Percentiles rank a stretch among this genome's conserved stretches.
Conservation (phyloP, 2,888 invertebrate genomes). For the Microplitis deprimator region DNA sequence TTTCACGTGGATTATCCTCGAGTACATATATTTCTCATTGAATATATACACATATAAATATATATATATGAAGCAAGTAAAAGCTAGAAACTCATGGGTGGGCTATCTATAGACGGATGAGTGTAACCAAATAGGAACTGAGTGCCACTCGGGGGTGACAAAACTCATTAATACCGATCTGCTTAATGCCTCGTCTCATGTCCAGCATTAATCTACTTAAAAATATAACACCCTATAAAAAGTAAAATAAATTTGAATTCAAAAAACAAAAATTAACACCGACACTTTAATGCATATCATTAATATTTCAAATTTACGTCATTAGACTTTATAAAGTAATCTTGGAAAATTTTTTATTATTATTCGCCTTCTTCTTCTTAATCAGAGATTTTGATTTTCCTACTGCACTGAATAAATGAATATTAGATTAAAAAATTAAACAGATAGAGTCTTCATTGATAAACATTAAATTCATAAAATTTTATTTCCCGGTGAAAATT, state of each 20-base stretch:
- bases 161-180: constrained; percentile 71
- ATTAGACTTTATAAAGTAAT: not conserved
- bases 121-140: constrained; percentile 68
- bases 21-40: constrained; percentile 39
- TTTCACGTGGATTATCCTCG: constrained; percentile 36
- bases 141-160: constrained; percentile 70
- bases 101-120: constrained; percentile 69
- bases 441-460: not conserved
- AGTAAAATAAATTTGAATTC: not conserved
- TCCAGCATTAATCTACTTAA: constrained; percentile 70
- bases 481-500: too few species aligned
- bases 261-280: not conserved
- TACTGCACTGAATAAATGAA: not conserved
- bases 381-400: not conserved
- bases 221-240: constrained; percentile 54
- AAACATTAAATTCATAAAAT: not conserved
- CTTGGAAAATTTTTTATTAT: not conserved
- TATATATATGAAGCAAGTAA: constrained; percentile 10
- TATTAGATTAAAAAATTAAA: not conserved
- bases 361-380: not conserved
- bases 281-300: not conserved
- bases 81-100: constrained; percentile 62
- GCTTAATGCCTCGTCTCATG: constrained; percentile 69
- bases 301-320: not conserved
- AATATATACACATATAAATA: constrained; percentile 26